Evolutionary conservation across 2,888 invertebrate genomes (phyloP).

Genomic region (Melitaea athalia): DNA sequence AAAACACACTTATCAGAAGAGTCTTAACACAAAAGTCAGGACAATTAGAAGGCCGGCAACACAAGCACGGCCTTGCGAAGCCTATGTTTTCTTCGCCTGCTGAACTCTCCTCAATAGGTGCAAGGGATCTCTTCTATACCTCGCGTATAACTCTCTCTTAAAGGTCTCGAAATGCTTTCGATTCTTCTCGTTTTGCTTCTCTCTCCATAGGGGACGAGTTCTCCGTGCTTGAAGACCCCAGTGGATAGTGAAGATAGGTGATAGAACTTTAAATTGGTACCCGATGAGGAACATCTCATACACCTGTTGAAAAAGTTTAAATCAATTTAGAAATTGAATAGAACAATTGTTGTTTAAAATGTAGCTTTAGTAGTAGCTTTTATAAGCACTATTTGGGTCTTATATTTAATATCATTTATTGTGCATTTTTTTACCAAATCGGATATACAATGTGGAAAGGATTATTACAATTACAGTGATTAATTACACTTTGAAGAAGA

Average conservation of each 20-base stretch:
- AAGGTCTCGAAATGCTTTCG: constrained; percentile 91
- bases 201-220: constrained; percentile 91
- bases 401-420: too few relatives aligned
- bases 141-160: constrained; percentile 90
- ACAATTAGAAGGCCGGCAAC: constrained; percentile 64
- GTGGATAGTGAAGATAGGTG: constrained; percentile 94
- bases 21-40: constrained; percentile 44
- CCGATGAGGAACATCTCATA: constrained; percentile 96
- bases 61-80: constrained; percentile 71
- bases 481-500: too few relatives aligned
- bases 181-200: constrained; percentile 92
- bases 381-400: too few relatives aligned
- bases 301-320: constrained; percentile 82
- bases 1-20: constrained; percentile 45
- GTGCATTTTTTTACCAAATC: too few relatives aligned
- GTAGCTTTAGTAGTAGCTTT: too few relatives aligned
- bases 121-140: constrained; percentile 86
- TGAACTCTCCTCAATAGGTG: constrained; percentile 66
- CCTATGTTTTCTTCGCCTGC: constrained; percentile 72
- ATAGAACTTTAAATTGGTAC: constrained; percentile 92
- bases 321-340: background rate
- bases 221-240: constrained; percentile 93
- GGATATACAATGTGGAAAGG: too few relatives aligned
- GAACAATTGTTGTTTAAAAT: background rate
- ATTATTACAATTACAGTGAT: too few relatives aligned